These are phyloP conservation scores for Taenioides sp. DNA, from an alignment of 2,797 vertebrate species.

Conservation along the genomic window DNA sequence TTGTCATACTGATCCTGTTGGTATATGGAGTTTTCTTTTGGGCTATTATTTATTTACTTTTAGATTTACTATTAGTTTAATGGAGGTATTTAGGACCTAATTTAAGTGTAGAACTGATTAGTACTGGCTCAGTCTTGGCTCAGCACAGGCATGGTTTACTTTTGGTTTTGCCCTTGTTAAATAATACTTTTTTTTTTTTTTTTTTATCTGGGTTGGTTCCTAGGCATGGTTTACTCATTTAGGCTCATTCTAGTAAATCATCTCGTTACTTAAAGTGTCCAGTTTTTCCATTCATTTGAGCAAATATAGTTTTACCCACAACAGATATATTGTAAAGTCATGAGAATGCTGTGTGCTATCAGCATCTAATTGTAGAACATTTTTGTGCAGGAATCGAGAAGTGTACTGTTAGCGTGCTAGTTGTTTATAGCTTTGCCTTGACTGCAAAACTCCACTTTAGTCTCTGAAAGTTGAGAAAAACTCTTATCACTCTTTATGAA, in stretches of 20 bases:
- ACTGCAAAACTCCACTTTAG: too few relatives aligned
- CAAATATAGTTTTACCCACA: too few relatives aligned
- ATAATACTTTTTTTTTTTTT: not conserved
- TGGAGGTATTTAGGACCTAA: not conserved
- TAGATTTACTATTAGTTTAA: not conserved
- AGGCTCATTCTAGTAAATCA: not conserved
- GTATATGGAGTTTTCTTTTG: not conserved
- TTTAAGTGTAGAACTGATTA: not conserved
- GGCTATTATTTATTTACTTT: not conserved
- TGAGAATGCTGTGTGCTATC: too few relatives aligned
- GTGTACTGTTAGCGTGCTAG: too few relatives aligned
- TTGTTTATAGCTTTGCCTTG: too few relatives aligned
- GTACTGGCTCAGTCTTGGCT: not conserved
- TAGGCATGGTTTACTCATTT: not conserved
- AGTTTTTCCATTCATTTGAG: too few relatives aligned
- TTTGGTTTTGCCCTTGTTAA: not conserved
- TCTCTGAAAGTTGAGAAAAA: too few relatives aligned
- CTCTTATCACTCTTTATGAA: too few relatives aligned
- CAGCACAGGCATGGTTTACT: not conserved
- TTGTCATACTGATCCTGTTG: not conserved
- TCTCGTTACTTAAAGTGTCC: too few relatives aligned
- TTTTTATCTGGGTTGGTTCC: not conserved
- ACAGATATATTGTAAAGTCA: too few relatives aligned
- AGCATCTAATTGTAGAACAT: too few relatives aligned
- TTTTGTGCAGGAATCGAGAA: too few relatives aligned